Evolutionary conservation across 2,797 vertebrate species (phyloP), one percentile per base, ranked within the genome.

Genomic region (Amazona finschi): DNA sequence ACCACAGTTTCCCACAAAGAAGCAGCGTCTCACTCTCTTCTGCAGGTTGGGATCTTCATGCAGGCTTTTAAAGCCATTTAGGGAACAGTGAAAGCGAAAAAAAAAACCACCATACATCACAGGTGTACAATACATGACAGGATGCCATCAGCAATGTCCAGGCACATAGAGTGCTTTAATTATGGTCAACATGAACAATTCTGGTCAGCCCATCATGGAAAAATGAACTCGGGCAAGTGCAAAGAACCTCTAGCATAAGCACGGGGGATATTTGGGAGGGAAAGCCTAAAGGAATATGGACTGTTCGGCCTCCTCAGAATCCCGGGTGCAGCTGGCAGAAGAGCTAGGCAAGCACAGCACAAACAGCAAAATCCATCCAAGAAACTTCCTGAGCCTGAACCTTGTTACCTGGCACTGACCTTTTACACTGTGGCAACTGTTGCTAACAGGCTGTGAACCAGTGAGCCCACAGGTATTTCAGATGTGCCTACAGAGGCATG

Each of bases 401-500:
- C 30, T 58, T 27, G 30, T 58, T 69, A 87, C 31, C 41, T 74
- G 36, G 14, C 49, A 16, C 47, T 77, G 71, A 53, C 21, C 36
- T 76, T 76, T 64, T 47, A 47, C 44, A 64, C 11, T 2, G 1
- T 4, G 14, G 13, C 15, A 38, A 12, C n/a, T 2, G 43, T 18
- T 49, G 53, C 25, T 38, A 81, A 28, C 18, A 43, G 25, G 30
- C 55, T 49, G 44, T 6, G 52, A 75, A 5, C 1, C 4, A 58
- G 22, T 4, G 19, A 88, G 31, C 66, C 71, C 47, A 57, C 25
- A 80, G 44, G 5, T n/a, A 15, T 8, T 21, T 44, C 53, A 57
- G 18, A 11, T 31, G 4, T 2, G 0, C 27, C 66, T 74, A 30
- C 15, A 53, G 41, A 61, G 28, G 20, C n/a, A 69, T 1, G 1